Conservation (phyloP, 1,140 invertebrate genomes). For the Neotoxoptera formosana region DNA sequence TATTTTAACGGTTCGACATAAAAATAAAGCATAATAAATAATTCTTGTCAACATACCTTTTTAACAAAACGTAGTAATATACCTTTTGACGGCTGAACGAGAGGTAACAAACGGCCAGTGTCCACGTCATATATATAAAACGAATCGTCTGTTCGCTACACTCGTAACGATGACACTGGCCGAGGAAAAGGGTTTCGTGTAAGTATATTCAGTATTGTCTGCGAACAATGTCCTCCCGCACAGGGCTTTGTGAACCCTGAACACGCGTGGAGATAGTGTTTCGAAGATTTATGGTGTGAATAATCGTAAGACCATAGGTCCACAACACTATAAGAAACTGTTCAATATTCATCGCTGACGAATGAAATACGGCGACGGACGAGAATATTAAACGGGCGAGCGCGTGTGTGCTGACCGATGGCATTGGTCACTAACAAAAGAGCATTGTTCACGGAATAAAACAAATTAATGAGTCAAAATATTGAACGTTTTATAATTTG, state of each 20-base stretch:
- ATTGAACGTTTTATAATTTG: neutral
- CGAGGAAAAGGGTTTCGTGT: neutral
- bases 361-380: neutral
- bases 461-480: conserved; percentile 8
- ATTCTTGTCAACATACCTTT: neutral
- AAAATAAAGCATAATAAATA: neutral
- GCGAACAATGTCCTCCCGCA: neutral
- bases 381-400: conserved; percentile 41
- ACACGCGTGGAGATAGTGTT: conserved; percentile 15
- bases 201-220: neutral
- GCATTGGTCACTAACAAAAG: conserved; percentile 45
- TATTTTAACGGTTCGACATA: neutral
- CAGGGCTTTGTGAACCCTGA: conserved; percentile 35
- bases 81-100: neutral
- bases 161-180: neutral
- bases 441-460: conserved; percentile 32
- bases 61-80: neutral
- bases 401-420: neutral
- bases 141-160: neutral
- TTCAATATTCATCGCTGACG: conserved; percentile 49
- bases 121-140: neutral
- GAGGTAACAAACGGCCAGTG: neutral
- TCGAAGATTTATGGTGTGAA: conserved; percentile 42
- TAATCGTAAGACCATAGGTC: conserved; percentile 20
- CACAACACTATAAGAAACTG: neutral